Conservation (phyloP, 2,113 vertebrate genomes). For the Hemiprocne comata region DNA sequence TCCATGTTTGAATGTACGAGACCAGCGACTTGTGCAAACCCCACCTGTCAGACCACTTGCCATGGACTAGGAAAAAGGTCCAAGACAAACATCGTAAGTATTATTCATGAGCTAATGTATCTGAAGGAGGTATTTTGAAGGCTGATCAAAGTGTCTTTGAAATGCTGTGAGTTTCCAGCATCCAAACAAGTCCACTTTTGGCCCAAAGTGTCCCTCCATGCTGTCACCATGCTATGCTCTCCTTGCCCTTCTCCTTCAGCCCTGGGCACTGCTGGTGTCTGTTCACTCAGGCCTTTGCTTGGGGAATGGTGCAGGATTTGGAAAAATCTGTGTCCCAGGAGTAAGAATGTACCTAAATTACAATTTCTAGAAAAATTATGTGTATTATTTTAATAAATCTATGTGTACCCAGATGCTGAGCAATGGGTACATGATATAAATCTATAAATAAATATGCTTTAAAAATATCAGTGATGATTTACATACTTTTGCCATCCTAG, state of each 20-base stretch:
- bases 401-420: background rate
- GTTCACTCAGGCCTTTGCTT: background rate
- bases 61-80: background rate
- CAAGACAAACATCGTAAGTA: background rate
- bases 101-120: rapidly evolving
- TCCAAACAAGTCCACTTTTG: background rate
- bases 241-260: background rate
- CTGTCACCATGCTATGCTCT: background rate
- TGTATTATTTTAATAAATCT: background rate
- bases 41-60: rapidly evolving
- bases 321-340: background rate
- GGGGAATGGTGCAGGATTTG: background rate
- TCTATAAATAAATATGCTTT: slow-evolving; percentile 9
- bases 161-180: rapidly evolving
- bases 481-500: background rate
- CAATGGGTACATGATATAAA: background rate
- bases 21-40: background rate
- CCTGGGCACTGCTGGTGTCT: background rate
- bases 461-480: background rate
- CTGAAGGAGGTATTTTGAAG: rapidly evolving
- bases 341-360: background rate
- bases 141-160: rapidly evolving
- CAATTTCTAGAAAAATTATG: background rate
- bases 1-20: rapidly evolving
- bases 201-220: rapidly evolving